These are phyloP conservation scores for Irena cyanogastra DNA, from an alignment of 2,113 vertebrate genomes.

Conservation along the genomic window DNA sequence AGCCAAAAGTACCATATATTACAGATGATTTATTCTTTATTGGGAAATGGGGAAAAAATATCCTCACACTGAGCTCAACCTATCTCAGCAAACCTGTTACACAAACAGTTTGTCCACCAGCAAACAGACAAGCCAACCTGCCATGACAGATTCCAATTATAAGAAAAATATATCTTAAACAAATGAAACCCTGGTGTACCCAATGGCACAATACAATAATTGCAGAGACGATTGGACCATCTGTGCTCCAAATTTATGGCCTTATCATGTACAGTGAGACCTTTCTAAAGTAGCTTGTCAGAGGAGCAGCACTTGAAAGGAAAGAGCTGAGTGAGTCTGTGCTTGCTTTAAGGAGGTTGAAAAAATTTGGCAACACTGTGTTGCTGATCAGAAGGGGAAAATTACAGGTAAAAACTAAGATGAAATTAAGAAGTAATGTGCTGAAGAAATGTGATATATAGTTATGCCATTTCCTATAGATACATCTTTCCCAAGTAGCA, in stretches of 20 bases:
- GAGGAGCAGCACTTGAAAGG: background rate
- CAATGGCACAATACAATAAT: conserved; percentile 45
- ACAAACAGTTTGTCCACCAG: conserved; percentile 32
- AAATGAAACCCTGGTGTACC: conserved; percentile 58
- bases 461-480: background rate
- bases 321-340: background rate
- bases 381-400: background rate
- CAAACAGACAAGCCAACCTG: conserved; percentile 14
- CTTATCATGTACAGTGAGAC: conserved; percentile 21
- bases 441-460: background rate
- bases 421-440: background rate
- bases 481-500: background rate
- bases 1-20: background rate
- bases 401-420: background rate
- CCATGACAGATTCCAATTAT: conserved; percentile 50
- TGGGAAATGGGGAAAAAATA: background rate
- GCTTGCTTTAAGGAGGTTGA: background rate
- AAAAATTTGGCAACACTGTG: background rate
- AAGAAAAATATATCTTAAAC: conserved; percentile 57
- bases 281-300: conserved; percentile 1
- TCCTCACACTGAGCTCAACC: background rate
- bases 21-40: conserved; percentile 18
- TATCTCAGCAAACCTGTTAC: conserved; percentile 19
- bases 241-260: conserved; percentile 46
- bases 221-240: conserved; percentile 49